Evolutionary conservation across 2,113 vertebrate species (phyloP), one percentile per base, ranked within the genome.

Genomic region (Pteruthius melanotis): DNA sequence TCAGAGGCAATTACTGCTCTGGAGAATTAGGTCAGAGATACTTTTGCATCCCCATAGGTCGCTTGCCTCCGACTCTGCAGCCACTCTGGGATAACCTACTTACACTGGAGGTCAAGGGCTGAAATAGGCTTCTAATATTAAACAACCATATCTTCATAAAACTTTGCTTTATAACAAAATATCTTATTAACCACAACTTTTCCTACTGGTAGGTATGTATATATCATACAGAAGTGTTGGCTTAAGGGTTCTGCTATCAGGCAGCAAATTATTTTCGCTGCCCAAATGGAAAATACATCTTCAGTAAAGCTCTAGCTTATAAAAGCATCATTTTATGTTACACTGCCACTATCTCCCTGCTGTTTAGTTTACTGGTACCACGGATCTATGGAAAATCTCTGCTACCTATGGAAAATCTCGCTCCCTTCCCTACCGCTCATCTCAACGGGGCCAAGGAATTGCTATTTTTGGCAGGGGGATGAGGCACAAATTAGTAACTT

Each of bases 141-240:
- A 98, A 97, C 97, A 95, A 96, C 84, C 94, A 90, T 97, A 93
- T 97, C 95, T 97, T 98, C 98, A 97, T 98, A 98, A 98, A 98
- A 97, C 95, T 98, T 96, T 97, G 88, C 80, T 96, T 97, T 98
- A 98, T 98, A 98, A 97, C 97, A 98, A 98, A 98, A 98, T 98
- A 98, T 96, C 98, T 97, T 95, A 97, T 97, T 97, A 97, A 97
- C 94, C 97, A 97, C 97, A 94, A 95, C 95, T 97, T 96, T 77
- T 95, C 95, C 94, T 97, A 95, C 83, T 77, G 83, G 42, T 94
- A 95, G 42, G 90, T 97, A 96, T 84, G 94, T 95, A 96, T 97
- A 87, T 83, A 98, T 96, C 87, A 79, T 94, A 96, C 91, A 97
- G 54, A 95, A 96, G 94, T 87, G 96, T 95, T 97, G 86, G 74